These are phyloP conservation scores for Tor tambroides DNA, from an alignment of 2,113 vertebrate species.

Conservation along the genomic window DNA sequence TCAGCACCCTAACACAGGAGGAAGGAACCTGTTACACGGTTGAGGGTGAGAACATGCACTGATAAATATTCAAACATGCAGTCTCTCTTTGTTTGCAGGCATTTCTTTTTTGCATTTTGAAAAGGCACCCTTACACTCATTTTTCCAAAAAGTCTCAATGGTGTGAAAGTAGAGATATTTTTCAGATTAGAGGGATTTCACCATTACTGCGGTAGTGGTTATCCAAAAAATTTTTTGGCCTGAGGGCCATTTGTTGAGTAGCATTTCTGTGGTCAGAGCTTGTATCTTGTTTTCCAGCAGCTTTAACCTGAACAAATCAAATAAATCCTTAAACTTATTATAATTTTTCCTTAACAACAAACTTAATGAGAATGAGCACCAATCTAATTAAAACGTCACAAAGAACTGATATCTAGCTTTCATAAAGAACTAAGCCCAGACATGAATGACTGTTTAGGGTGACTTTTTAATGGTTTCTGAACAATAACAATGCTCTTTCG, in stretches of 20 bases:
- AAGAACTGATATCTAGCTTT: not conserved
- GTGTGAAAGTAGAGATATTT: not conserved
- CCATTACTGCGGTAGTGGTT: not conserved
- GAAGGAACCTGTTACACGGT: conserved; percentile 12
- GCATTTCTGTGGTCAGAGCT: not conserved
- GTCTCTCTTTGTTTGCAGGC: not conserved
- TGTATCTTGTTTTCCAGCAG: not conserved
- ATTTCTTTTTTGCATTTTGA: not conserved
- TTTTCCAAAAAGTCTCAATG: not conserved
- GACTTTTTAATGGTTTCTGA: conserved; percentile 14
- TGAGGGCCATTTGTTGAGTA: no score
- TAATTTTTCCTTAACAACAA: not conserved
- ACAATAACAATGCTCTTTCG: conserved; percentile 3
- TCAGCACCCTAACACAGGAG: conserved; percentile 2
- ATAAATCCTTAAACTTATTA: not conserved
- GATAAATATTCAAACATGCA: not conserved
- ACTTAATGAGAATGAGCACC: not conserved
- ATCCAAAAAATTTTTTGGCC: not conserved
- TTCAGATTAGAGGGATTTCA: not conserved
- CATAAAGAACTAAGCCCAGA: not conserved
- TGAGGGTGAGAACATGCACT: conserved; percentile 24
- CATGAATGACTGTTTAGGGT: not conserved
- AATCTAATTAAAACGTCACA: conserved; percentile 35
- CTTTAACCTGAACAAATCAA: not conserved
- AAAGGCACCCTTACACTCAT: not conserved